Percentiles rank a stretch among this genome's conserved stretches.
These are phyloP conservation scores for Neodontobutis hainanensis DNA, from an alignment of 2,113 vertebrate species.

Conservation along the genomic window DNA sequence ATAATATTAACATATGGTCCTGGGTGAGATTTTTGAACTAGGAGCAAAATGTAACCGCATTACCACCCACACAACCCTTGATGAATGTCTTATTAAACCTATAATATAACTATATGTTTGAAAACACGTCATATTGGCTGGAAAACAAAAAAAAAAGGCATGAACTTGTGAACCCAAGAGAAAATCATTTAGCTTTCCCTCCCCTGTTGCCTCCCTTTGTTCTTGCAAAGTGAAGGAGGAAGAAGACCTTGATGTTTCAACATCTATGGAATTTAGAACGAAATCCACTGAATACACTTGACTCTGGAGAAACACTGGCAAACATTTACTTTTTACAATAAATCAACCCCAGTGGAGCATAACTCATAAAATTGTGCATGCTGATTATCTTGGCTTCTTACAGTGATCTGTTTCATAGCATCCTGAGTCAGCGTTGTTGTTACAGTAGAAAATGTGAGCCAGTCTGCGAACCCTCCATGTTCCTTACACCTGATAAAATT, in stretches of 20 bases:
- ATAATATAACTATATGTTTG: background rate
- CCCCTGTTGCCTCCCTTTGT: constrained; percentile 56
- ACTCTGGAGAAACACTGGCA: background rate
- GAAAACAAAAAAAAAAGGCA: constrained; percentile 5
- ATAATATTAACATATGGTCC: background rate
- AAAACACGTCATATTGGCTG: background rate
- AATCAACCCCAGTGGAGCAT: background rate
- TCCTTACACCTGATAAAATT: background rate
- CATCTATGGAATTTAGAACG: constrained; percentile 52
- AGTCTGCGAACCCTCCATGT: background rate
- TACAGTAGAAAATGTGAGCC: background rate
- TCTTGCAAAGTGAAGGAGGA: constrained; percentile 53
- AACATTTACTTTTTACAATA: background rate
- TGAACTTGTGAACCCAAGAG: constrained; percentile 57
- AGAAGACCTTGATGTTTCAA: constrained; percentile 36
- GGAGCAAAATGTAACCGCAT: background rate
- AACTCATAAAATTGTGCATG: background rate
- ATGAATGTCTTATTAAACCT: background rate
- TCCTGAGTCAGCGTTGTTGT: background rate
- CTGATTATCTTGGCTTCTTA: no score
- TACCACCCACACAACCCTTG: background rate
- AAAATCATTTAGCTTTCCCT: constrained; percentile 47
- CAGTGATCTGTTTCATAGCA: constrained; percentile 4
- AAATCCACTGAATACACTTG: background rate
- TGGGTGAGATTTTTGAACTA: background rate